Conservation (phyloP, 1,140 invertebrate genomes). For the Hylaeus anthracinus region DNA sequence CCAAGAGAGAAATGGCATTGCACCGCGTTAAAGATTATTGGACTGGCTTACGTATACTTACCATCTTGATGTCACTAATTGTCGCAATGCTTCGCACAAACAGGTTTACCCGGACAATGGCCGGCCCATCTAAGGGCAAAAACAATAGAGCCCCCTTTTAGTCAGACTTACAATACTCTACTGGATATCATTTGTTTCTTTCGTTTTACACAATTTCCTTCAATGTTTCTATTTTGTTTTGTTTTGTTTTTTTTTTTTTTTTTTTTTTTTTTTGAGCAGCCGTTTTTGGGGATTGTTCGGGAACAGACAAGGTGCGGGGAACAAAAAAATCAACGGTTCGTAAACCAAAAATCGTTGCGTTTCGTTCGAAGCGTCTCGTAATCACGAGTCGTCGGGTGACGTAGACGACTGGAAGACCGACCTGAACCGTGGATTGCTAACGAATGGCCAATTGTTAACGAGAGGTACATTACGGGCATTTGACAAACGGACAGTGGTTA, state of each 20-base stretch:
- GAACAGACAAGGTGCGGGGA: no score
- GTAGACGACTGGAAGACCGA: no score
- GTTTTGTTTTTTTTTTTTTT: background rate
- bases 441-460: no score
- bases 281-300: no score
- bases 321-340: background rate
- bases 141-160: slow-evolving; percentile 80
- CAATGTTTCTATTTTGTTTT: background rate
- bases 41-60: slow-evolving; percentile 84
- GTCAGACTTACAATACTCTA: slow-evolving; percentile 69
- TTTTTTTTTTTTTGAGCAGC: background rate
- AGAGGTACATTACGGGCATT: no score
- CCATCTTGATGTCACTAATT: slow-evolving; percentile 99
- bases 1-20: slow-evolving; percentile 64
- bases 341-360: background rate
- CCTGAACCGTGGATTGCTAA: no score
- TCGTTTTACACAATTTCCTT: background rate
- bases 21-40: slow-evolving; percentile 60
- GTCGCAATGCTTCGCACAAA: slow-evolving; percentile 98
- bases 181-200: slow-evolving; percentile 43
- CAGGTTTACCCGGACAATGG: slow-evolving; percentile 96
- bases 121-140: slow-evolving; percentile 92
- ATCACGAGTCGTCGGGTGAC: no score
- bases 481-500: background rate
- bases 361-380: no score